Evolutionary conservation across 92 coral and sea anemone species (phyloP).

Genomic region (Parazoanthus swiftii): DNA sequence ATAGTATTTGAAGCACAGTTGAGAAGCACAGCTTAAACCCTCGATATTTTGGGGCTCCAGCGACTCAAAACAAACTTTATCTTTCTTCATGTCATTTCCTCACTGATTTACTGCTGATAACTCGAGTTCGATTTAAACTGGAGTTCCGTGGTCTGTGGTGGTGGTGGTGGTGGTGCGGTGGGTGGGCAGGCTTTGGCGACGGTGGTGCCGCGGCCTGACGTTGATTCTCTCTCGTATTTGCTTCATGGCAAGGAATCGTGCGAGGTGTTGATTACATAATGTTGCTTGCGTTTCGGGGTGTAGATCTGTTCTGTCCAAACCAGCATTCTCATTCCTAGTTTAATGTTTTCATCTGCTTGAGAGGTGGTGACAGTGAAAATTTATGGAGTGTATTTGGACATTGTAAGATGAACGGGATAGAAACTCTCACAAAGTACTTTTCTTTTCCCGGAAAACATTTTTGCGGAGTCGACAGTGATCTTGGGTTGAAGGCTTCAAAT

Average conservation of each 20-base stretch:
- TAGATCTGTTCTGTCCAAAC: not conserved
- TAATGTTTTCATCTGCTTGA: not conserved
- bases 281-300: slow-evolving; percentile 1
- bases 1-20: no score
- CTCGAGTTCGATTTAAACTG: not conserved
- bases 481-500: slow-evolving; percentile 28
- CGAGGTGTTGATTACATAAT: not conserved
- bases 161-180: no score
- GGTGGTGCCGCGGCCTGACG: not conserved
- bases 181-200: not conserved
- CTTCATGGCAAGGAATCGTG: slow-evolving; percentile 18
- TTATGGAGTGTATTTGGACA: not conserved
- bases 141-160: not conserved
- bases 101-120: no score
- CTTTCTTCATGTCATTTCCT: no score
- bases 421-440: not conserved
- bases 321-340: not conserved
- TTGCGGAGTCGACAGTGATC: no score
- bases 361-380: not conserved
- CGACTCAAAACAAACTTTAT: no score
- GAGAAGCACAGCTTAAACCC: no score
- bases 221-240: not conserved
- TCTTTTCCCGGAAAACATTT: no score
- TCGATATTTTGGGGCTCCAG: no score
- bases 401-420: not conserved